Base-by-base conservation (phyloP, 2,888 invertebrate species). In the Melitaea athalia region DNA sequence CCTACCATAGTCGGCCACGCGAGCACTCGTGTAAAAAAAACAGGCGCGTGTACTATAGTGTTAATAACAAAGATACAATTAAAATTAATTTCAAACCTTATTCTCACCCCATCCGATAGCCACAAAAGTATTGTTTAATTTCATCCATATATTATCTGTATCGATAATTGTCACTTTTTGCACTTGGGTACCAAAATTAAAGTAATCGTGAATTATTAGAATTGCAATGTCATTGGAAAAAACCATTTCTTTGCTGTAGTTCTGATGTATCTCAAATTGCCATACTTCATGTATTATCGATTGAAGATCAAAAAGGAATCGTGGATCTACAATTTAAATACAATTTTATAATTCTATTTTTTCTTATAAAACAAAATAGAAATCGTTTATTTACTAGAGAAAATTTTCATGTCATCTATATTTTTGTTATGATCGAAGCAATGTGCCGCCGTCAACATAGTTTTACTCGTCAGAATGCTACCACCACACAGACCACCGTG, bases 81-180 rank as follows among this genome's bases (percentile, higher is more conserved):
- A n/a, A n/a, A n/a, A 42, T n/a, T 5, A 57, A n/a, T 33, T 33
- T 33, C 38, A 52, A 70, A 82, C 84, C 78, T 78, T 63, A 53
- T 72, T 75, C 59, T 77, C 76, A 24, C 84, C 84, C 84, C 84
- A 85, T 6, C 84, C 84, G 5, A 78, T 76, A n/a, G 77, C 83
- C n/a, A 71, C 64, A 64, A 84, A 79, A 0, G 63, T 75, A 71
- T 79, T 79, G 5, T 74, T 77, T 52, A 77, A 77, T 7, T 72
- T 75, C 81, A 81, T 79, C 80, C 82, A 83, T 0, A 47, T 31
- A 11, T 72, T 31, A 11, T 72, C 64, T 24, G 71, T 78, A 53
- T 78, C 72, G 17, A 70, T 71, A 8, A 83, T 59, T 17, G 71
- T 62, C 7, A 76, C 81, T 49, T 74, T 78, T 61, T 79, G 73